Percentiles rank a stretch among this genome's conserved stretches.
Evolutionary conservation across 1,140 invertebrate genomes (phyloP).

Genomic region (Drosophila pallidifrons): DNA sequence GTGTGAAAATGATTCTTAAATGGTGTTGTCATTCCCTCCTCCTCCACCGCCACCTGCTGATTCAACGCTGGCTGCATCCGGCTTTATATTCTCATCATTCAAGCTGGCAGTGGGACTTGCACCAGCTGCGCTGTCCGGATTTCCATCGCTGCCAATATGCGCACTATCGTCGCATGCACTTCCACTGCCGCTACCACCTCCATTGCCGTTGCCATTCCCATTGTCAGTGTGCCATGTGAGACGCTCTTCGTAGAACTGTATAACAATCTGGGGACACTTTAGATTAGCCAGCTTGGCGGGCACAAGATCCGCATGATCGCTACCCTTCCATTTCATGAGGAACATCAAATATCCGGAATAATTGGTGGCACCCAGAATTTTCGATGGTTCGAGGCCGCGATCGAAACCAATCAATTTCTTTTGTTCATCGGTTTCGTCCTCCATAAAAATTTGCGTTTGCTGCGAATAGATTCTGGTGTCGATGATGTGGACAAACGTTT

Average conservation of each 20-base stretch:
- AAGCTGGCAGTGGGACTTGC: conserved; percentile 63
- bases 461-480: conserved; percentile 64
- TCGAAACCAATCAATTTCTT: conserved; percentile 91
- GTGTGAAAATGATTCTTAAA: conserved; percentile 35
- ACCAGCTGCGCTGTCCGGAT: conserved; percentile 53
- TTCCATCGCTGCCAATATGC: conserved; percentile 52
- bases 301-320: conserved; percentile 97
- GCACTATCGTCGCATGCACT: conserved; percentile 67
- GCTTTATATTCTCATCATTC: conserved; percentile 64
- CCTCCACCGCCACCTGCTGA: neutral
- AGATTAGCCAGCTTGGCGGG: conserved; percentile 96
- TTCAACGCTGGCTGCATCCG: conserved; percentile 57
- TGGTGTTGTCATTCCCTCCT: conserved; percentile 46
- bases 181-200: conserved; percentile 81
- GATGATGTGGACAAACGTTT: conserved; percentile 71
- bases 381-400: conserved; percentile 95
- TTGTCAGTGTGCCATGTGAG: conserved; percentile 94
- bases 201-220: conserved; percentile 85
- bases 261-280: conserved; percentile 97
- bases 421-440: conserved; percentile 76
- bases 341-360: conserved; percentile 98
- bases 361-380: conserved; percentile 97
- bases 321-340: conserved; percentile 98
- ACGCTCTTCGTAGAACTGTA: conserved; percentile 97
- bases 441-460: conserved; percentile 73